These are phyloP conservation scores for Turdus rufiventris DNA, from an alignment of 2,113 vertebrate species.

Conservation along the genomic window DNA sequence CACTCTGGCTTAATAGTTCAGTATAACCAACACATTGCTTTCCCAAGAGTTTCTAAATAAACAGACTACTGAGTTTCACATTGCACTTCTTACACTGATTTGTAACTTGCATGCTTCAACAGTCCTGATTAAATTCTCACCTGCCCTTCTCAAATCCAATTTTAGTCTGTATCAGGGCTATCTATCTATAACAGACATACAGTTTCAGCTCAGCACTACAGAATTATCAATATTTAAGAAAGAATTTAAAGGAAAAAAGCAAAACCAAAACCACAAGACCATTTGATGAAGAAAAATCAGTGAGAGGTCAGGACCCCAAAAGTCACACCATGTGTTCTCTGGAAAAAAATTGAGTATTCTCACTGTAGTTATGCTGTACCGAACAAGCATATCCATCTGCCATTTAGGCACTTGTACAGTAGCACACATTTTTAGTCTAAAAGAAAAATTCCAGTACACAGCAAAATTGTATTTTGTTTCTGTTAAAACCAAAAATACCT, in stretches of 20 bases:
- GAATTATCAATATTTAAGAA: not conserved
- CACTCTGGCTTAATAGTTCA: not conserved
- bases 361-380: not conserved
- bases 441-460: not conserved
- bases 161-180: not conserved
- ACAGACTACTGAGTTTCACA: not conserved
- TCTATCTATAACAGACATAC: not conserved
- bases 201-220: not conserved
- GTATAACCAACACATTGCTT: not conserved
- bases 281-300: not conserved
- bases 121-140: not conserved
- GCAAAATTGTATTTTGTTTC: not conserved
- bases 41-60: not conserved
- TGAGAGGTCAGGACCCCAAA: not conserved
- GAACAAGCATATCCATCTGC: not conserved
- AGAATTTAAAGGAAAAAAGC: not conserved
- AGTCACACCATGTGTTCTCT: rapidly evolving
- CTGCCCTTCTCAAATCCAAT: not conserved
- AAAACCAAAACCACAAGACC: not conserved
- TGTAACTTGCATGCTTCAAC: not conserved
- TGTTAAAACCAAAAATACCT: not conserved
- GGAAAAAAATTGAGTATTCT: not conserved
- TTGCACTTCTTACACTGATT: not conserved
- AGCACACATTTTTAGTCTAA: not conserved
- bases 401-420: not conserved